A percentile compares a stretch with the other conserved stretches of the same genome.
Evolutionary conservation across 2,888 invertebrate species (phyloP).

Genomic region (Glaucopsyche alexis): DNA sequence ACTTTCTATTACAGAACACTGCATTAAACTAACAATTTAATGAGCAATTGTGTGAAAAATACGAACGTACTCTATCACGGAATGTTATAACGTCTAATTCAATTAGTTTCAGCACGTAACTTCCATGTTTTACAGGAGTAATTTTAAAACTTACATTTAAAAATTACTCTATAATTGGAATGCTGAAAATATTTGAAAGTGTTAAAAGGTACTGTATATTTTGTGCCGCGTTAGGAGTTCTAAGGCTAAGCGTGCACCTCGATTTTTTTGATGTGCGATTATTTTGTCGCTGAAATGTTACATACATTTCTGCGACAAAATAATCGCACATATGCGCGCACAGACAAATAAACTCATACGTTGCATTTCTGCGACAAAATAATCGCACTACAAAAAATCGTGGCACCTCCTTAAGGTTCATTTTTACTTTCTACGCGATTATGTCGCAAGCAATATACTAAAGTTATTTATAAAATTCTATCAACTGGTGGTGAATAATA

Average conservation of each 20-base stretch:
- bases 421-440: neutral
- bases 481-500: too few species aligned
- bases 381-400: too few species aligned
- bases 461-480: neutral
- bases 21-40: conserved; percentile 46
- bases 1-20: conserved; percentile 36
- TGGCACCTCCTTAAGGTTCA: too few species aligned
- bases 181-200: neutral
- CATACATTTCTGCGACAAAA: too few species aligned
- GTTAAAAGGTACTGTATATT: neutral
- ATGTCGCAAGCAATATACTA: neutral
- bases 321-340: too few species aligned
- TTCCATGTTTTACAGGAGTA: conserved; percentile 24
- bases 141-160: neutral
- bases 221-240: neutral
- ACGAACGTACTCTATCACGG: conserved; percentile 36
- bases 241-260: too few species aligned
- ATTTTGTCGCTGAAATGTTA: too few species aligned
- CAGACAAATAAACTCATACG: too few species aligned
- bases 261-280: too few species aligned
- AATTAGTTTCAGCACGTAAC: conserved; percentile 31
- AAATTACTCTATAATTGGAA: neutral
- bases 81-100: conserved; percentile 30
- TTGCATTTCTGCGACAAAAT: too few species aligned
- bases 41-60: conserved; percentile 58